phyloP scores from a whole-genome alignment of 2,797 vertebrate species.

The Sparidentex hasta region DNA sequence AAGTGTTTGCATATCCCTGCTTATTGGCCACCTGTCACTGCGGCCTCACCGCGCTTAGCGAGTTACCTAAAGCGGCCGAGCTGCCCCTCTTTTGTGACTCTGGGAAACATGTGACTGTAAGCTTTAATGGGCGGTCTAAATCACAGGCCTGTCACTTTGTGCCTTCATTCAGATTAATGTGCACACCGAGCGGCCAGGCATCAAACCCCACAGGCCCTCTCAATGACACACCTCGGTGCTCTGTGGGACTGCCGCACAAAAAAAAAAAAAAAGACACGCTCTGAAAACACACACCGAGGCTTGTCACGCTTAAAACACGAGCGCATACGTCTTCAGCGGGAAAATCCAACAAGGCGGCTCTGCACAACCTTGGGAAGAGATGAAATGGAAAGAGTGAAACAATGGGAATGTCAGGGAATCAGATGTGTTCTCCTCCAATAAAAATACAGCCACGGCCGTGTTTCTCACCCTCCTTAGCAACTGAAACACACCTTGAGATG shows the following conservation, averaged over 20 bases:
- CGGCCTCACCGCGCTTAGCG: conserved; percentile 7
- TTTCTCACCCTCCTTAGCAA: conserved; percentile 11
- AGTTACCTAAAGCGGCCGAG: conserved; percentile 24
- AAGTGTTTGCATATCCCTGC: neutral
- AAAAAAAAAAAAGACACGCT: conserved; percentile 44
- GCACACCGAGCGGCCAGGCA: conserved; percentile 39
- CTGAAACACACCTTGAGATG: conserved; percentile 12
- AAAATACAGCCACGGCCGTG: conserved; percentile 20
- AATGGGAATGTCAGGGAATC: conserved; percentile 41
- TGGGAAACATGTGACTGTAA: conserved; percentile 48
- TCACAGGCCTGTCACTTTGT: conserved; percentile 60
- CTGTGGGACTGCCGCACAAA: conserved; percentile 37
- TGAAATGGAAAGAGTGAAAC: conserved; percentile 52
- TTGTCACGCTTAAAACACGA: conserved; percentile 37
- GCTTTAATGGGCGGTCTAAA: conserved; percentile 55
- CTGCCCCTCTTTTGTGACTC: conserved; percentile 41
- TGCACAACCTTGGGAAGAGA: conserved; percentile 36
- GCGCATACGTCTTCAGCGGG: conserved; percentile 17
- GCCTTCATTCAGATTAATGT: conserved; percentile 70
- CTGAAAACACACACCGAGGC: conserved; percentile 22
- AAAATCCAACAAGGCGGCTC: conserved; percentile 44
- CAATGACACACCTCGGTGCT: conserved; percentile 64
- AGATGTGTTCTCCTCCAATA: conserved; percentile 37
- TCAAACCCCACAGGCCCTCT: conserved; percentile 55
- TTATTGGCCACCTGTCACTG: conserved; percentile 24